Base-by-base conservation (phyloP, 1,140 invertebrate genomes). In the Drosophila suzukii region DNA sequence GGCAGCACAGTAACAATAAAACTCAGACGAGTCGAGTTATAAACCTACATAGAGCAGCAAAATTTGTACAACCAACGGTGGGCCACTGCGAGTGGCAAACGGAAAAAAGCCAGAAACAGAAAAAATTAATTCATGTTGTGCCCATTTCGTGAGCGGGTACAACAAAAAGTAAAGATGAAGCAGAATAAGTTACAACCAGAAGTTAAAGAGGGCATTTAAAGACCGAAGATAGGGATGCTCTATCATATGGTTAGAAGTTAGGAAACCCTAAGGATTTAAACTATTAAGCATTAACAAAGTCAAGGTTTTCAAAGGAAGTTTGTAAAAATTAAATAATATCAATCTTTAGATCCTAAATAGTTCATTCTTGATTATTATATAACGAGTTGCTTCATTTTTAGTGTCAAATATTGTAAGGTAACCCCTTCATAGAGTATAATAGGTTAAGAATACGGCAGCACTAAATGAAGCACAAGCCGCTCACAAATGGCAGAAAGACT, bases 41-140 rank as follows among this genome's bases (percentile, higher is more conserved):
- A 88, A 88, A 88, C 83, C 80, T 88, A 84, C 85, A 88, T 88
- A 77, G 65, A 83, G 79, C 41, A 58, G 63, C 75, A 77, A 78
- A 77, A 62, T 84, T 80, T 80, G 65, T 81, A 65, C 62, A 58
- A 27, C 57, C 63, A 58, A 68, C 58, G 73, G 74, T 57, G 51
- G 53, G 32, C 66, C 65, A 51, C 49, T 44, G 15, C 56, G 17
- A 51, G 55, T 68, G 55, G 47, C 49, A 61, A 62, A 83, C 57
- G 43, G 63, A 68, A 41, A 71, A 68, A 70, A 67, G 50, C n/a
- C 49, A 84, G 76, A 78, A 81, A 80, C 72, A 58, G 62, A 76
- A 78, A 89, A 89, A 88, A 88, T 80, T 80, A 88, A 88, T 88
- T 88, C 76, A 88, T 81, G 84, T 84, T 88, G 84, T 88, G 84